Evolutionary conservation across 2,113 vertebrate genomes (phyloP).

Genomic region (Thamnaconus septentrionalis): DNA sequence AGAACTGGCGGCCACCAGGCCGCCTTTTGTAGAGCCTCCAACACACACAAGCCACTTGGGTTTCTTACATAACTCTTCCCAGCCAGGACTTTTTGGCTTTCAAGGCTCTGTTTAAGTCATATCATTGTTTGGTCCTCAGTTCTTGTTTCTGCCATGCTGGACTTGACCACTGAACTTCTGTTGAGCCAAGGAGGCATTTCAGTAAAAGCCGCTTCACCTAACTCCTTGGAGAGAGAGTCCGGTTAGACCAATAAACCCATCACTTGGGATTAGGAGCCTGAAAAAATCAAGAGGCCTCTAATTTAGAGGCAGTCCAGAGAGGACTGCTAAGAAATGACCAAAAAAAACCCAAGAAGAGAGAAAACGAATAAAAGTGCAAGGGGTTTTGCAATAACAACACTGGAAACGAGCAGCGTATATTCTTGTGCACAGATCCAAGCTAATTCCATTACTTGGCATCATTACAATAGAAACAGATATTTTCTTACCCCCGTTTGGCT

Average conservation of each 20-base stretch:
- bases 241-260: constrained; percentile 30
- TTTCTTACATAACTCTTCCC: constrained; percentile 65
- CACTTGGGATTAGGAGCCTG: constrained; percentile 44
- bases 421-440: constrained; percentile 13
- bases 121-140: constrained; percentile 56
- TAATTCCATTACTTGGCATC: constrained; percentile 36
- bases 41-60: constrained; percentile 63
- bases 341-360: no score
- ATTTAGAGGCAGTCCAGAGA: constrained; percentile 34
- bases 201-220: constrained; percentile 32
- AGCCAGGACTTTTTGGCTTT: constrained; percentile 55
- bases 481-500: no score
- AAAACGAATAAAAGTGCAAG: constrained; percentile 47
- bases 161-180: constrained; percentile 33
- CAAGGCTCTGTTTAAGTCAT: constrained; percentile 52
- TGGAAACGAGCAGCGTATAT: constrained; percentile 21
- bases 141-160: constrained; percentile 48
- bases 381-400: constrained; percentile 32
- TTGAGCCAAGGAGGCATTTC: constrained; percentile 23
- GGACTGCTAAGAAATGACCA: constrained; percentile 25
- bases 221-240: constrained; percentile 32
- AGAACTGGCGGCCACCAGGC: constrained; percentile 51
- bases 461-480: constrained; percentile 9
- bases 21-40: constrained; percentile 59
- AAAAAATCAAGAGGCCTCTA: constrained; percentile 35